These are phyloP conservation scores for Gallinago undulata DNA, from an alignment of 2,113 vertebrate species.

Conservation along the genomic window DNA sequence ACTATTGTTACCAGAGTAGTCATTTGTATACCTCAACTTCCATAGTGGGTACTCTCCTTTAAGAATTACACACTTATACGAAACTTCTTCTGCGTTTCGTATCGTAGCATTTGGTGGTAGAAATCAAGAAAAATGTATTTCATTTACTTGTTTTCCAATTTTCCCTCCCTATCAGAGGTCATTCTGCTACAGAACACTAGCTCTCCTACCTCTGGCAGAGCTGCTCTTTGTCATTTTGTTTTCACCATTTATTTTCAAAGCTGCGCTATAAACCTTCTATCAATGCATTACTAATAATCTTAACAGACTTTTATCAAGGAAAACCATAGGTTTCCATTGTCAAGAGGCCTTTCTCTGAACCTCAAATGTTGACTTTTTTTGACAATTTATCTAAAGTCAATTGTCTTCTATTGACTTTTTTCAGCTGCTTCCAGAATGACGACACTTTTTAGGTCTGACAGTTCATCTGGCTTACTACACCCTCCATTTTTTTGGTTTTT, in stretches of 20 bases:
- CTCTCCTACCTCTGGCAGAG: neutral
- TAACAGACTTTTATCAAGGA: constrained; percentile 28
- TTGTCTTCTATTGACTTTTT: constrained; percentile 64
- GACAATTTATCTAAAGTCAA: constrained; percentile 62
- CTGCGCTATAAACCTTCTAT: constrained; percentile 28
- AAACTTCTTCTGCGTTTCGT: neutral
- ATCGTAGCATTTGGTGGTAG: neutral
- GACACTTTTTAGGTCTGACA: constrained; percentile 49
- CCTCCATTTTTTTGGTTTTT: neutral
- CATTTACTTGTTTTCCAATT: neutral
- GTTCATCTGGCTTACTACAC: constrained; percentile 20
- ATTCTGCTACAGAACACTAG: neutral
- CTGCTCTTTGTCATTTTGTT: neutral
- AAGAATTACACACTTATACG: neutral
- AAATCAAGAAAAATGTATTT: neutral
- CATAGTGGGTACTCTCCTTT: neutral
- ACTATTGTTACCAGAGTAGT: neutral
- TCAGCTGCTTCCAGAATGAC: constrained; percentile 37
- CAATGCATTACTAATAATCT: constrained; percentile 53
- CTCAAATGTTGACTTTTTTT: constrained; percentile 22
- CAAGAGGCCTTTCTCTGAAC: constrained; percentile 15
- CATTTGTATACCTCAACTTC: neutral
- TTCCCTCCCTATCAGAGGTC: neutral
- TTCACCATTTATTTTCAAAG: constrained; percentile 61
- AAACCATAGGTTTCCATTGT: neutral